Base-by-base conservation (phyloP, 2,888 invertebrate species). In the Zelleria hepariella region DNA sequence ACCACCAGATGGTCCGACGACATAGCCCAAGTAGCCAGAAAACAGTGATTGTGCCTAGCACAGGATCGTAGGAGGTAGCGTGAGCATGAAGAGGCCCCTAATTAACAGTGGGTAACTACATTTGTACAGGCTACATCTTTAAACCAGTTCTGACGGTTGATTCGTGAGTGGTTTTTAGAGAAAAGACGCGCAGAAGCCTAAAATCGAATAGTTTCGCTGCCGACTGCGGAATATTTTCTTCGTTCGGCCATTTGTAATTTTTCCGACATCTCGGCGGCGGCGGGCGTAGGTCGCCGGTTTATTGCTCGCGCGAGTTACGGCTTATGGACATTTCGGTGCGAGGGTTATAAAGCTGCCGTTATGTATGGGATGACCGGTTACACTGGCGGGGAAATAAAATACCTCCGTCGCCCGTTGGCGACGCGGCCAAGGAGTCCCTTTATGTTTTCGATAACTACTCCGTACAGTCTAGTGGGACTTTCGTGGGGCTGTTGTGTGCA, bases 261-360 rank as follows among this genome's bases (percentile, higher is more conserved):
- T 24, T 48, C 54, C 52, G 59, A 60, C 59, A 57, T 62, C 58
- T 61, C 61, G 61, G 51, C 23, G 20, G 23, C 62, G 61, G 58
- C 54, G 21, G 42, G 20, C 8, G 51, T 8, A 54, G 54, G 54
- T 54, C 27, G 26, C 54, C 18, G 58, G 61, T 75, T 76, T 75
- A 75, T 73, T 71, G 65, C 67, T 64, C 62, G 53, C 65, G 65
- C 64, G 67, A 68, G 72, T 74, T 74, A 74, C 71, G 66, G 70
- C 67, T 66, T 68, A 68, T 66, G 72, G 71, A 67, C 74, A 68
- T 70, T 72, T 69, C 66, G 66, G 70, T 26, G 54, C 54, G 27
- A 54, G 51, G 32, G 32, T 42, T 15, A 42, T 42, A 42, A 42
- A 42, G 32, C 32, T 42, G 32, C 32, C 32, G 32, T 42, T 42